Conservation (phyloP, 2,888 invertebrate genomes). For the Aphrophora alni region DNA sequence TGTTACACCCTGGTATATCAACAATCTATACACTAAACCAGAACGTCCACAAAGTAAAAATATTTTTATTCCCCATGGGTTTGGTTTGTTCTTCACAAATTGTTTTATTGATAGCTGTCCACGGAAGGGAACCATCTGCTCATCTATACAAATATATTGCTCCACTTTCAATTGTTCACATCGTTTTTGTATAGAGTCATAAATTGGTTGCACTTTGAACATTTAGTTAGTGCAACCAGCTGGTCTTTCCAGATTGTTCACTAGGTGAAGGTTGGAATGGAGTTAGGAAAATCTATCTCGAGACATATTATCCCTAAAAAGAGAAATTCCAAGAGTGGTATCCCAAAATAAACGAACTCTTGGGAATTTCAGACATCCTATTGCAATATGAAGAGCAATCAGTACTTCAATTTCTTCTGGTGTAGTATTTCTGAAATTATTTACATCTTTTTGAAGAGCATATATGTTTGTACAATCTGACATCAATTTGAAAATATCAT, state of each 20-base stretch:
- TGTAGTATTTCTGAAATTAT: conserved; percentile 7
- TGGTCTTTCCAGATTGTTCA: conserved; percentile 44
- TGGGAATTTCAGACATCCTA: conserved; percentile 30
- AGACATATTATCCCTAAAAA: conserved; percentile 37
- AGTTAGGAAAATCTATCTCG: conserved; percentile 44
- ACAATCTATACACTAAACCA: neutral
- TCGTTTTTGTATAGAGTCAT: conserved; percentile 43
- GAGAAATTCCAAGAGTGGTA: conserved; percentile 26
- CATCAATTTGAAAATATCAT: conserved; percentile 2
- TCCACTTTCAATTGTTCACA: conserved; percentile 43
- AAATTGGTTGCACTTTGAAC: conserved; percentile 49
- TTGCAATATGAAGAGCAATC: conserved; percentile 11
- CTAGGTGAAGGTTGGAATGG: conserved; percentile 42
- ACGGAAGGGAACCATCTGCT: conserved; percentile 49
- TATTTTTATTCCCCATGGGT: conserved; percentile 34
- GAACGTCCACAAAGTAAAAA: conserved; percentile 14
- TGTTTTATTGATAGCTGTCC: conserved; percentile 46
- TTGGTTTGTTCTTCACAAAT: conserved; percentile 46
- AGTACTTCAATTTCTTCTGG: conserved; percentile 4
- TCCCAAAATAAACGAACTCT: conserved; percentile 39
- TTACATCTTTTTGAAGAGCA: conserved; percentile 3
- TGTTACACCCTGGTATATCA: conserved; percentile 25
- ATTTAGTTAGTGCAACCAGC: conserved; percentile 41
- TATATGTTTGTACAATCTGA: neutral
- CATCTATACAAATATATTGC: conserved; percentile 46